Base-by-base conservation (phyloP, 92 coral and sea anemone genomes). In the Hydrozoanthus gracilis region DNA sequence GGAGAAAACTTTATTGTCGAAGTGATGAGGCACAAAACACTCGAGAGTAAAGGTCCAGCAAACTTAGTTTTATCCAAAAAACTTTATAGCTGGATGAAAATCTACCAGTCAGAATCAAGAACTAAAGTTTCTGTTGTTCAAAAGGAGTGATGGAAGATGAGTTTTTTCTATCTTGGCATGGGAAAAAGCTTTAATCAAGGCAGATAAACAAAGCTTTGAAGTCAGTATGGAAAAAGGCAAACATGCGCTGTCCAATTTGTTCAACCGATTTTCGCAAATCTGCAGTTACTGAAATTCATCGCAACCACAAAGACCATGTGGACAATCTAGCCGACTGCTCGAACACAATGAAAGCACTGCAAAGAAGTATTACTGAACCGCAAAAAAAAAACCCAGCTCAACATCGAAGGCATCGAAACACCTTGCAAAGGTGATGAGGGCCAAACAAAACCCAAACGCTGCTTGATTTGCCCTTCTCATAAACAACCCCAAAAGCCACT, bases 91-190 rank as follows among this genome's bases (percentile, higher is more conserved):
- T 90, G 90, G 92, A 44, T 88, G 83, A 20, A 50, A 7, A 7
- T 73, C 7, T 73, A 73, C 44, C 64, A 0, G 15, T 8, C 10
- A 0, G 64, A 76, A 18, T 73, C 82, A 70, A 17, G 89, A 15
- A 61, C 83, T 35, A n/a, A 39, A 51, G 58, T 83, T 15, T 78
- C 87, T 12, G 68, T 76, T 35, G 39, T 27, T 27, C 39, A 27
- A 27, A 27, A 27, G 39, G 39, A 27, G 39, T 27, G 39, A 27
- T 27, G 39, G 39, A 27, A 27, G 39, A 27, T 0, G 39, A 46
- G 18, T 83, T 92, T 14, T 92, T 90, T 70, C 68, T 88, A 20
- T 88, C 93, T 6, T 92, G 91, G 92, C 84, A 87, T 52, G 90
- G 87, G 46, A 70, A 82, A 72, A 66, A 51, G 8, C 14, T 93